Conservation (phyloP, 2,888 invertebrate species). For the Coelopa pilipes region DNA sequence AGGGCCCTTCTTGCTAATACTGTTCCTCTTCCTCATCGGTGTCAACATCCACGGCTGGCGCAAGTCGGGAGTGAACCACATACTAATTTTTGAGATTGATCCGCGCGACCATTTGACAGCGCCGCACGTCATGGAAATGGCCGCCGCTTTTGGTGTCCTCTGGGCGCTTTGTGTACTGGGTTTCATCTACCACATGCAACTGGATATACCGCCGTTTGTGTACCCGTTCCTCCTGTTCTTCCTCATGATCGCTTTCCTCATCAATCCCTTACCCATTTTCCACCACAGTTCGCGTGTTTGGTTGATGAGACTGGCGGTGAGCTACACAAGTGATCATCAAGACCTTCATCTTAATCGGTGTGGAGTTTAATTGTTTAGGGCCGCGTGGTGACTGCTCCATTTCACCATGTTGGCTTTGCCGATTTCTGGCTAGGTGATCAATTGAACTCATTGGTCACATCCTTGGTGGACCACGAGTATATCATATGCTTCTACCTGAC, state of each 20-base stretch:
- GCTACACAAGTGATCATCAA: conserved; percentile 17
- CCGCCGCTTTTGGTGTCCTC: conserved; percentile 88
- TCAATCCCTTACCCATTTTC: conserved; percentile 92
- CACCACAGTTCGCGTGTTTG: conserved; percentile 91
- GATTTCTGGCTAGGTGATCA: conserved; percentile 98
- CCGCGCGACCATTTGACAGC: conserved; percentile 91
- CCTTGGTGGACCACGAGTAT: conserved; percentile 92
- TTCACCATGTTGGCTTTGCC: conserved; percentile 91
- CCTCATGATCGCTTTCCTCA: conserved; percentile 81
- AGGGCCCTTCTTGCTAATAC: conserved; percentile 88
- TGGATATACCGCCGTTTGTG: conserved; percentile 88
- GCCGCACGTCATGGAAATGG: conserved; percentile 91
- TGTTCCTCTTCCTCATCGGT: conserved; percentile 91
- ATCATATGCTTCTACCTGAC: conserved; percentile 88
- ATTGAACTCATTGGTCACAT: conserved; percentile 87
- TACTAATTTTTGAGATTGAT: conserved; percentile 94
- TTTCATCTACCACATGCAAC: conserved; percentile 73
- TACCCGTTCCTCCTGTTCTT: conserved; percentile 85
- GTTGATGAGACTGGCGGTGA: conserved; percentile 77
- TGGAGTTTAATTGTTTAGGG: too few relatives aligned
- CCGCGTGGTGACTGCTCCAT: conserved; percentile 86
- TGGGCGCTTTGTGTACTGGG: conserved; percentile 87
- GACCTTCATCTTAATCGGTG: not conserved
- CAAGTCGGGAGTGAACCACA: conserved; percentile 96
- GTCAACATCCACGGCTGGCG: conserved; percentile 96